Evolutionary conservation across 2,888 invertebrate species (phyloP).

Genomic region (Magallana nippona): DNA sequence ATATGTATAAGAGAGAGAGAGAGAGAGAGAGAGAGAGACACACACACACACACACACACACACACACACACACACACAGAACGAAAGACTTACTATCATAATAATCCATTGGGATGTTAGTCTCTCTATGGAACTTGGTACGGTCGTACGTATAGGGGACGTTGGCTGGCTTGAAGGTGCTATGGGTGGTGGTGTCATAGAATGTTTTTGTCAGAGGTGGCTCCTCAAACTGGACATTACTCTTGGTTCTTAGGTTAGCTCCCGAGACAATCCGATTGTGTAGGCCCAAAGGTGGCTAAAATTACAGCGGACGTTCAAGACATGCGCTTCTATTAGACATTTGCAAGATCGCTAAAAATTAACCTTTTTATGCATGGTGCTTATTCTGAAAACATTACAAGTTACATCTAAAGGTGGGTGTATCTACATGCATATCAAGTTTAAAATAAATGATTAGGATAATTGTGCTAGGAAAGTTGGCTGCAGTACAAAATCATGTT

Average conservation of each 20-base stretch:
- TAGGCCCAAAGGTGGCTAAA: slow-evolving; percentile 67
- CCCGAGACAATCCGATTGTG: slow-evolving; percentile 72
- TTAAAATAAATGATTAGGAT: background rate
- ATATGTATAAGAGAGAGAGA: background rate
- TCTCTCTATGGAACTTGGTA: slow-evolving; percentile 64
- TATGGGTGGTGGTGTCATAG: slow-evolving; percentile 71
- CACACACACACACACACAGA: too few species aligned
- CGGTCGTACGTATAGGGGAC: slow-evolving; percentile 69
- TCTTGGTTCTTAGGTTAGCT: slow-evolving; percentile 71
- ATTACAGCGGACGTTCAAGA: slow-evolving; percentile 22
- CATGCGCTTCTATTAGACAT: background rate
- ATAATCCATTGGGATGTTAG: slow-evolving; percentile 73
- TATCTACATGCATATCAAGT: background rate
- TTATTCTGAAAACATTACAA: too few species aligned
- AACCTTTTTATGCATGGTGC: too few species aligned
- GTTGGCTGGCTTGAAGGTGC: slow-evolving; percentile 63
- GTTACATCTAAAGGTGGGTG: too few species aligned
- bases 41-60: too few species aligned
- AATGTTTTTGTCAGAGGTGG: slow-evolving; percentile 63
- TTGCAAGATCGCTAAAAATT: background rate
- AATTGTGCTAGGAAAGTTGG: too few species aligned
- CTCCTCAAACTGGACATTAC: slow-evolving; percentile 75
- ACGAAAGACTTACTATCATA: slow-evolving; percentile 71
- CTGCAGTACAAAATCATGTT: too few species aligned
- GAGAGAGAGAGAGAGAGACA: background rate